phyloP scores from a whole-genome alignment of 2,797 vertebrate species.

The Rhinatrema bivittatum region DNA sequence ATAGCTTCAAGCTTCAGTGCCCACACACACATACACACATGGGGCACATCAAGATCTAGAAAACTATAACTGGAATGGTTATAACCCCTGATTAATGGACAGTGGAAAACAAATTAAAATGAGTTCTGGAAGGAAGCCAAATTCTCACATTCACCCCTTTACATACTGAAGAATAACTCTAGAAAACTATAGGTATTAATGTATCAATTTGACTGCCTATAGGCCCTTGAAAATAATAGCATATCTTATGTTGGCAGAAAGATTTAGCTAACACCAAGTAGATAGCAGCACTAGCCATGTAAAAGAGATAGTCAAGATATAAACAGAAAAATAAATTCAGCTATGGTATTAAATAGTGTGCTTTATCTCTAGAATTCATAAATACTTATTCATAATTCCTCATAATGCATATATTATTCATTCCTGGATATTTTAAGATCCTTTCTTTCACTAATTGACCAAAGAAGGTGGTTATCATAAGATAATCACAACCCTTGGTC shows the following conservation, averaged over 20 bases:
- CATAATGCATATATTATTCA: constrained; percentile 51
- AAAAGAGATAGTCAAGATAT: constrained; percentile 21
- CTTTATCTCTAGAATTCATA: constrained; percentile 41
- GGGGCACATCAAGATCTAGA: neutral
- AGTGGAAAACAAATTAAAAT: constrained; percentile 13
- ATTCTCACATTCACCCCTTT: neutral
- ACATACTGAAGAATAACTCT: constrained; percentile 2
- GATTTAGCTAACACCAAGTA: constrained; percentile 19
- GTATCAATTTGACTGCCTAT: constrained; percentile 1
- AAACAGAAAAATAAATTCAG: too few relatives aligned
- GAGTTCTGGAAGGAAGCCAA: constrained; percentile 6
- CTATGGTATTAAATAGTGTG: constrained; percentile 28
- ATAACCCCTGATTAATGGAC: neutral
- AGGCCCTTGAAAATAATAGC: neutral
- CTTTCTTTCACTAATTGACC: constrained; percentile 48
- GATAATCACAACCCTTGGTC: constrained; percentile 66
- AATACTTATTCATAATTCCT: constrained; percentile 54
- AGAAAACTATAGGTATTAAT: constrained; percentile 5
- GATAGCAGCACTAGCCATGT: constrained; percentile 9
- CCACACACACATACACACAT: neutral
- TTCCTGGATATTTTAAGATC: constrained; percentile 58
- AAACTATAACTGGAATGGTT: neutral
- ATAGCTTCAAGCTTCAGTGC: too few relatives aligned
- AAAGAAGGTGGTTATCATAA: constrained; percentile 60
- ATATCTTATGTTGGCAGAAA: constrained; percentile 12